A percentile compares a stretch with the other conserved stretches of the same genome.
These are phyloP conservation scores for Acrossocheilus wenchowensis DNA, from an alignment of 2,797 vertebrate species.

Conservation along the genomic window DNA sequence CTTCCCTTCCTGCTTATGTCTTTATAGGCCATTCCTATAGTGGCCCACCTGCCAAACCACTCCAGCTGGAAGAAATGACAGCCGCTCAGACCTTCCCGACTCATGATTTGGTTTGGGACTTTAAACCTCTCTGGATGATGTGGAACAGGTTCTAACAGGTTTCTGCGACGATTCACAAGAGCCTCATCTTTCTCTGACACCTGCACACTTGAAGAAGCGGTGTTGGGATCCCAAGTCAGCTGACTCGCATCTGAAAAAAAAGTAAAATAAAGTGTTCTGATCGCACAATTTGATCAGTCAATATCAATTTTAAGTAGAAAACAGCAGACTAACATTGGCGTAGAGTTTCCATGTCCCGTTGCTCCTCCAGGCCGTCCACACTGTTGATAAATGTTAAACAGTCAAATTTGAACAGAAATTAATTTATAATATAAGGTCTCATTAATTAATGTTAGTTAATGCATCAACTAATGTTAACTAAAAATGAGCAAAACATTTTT, in stretches of 20 bases:
- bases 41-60: slow-evolving; percentile 28
- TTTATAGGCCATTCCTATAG: slow-evolving; percentile 35
- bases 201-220: background rate
- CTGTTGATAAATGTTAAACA: background rate
- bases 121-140: background rate
- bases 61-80: slow-evolving; percentile 34
- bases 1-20: slow-evolving; percentile 14
- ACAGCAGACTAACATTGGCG: slow-evolving; percentile 14
- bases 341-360: background rate
- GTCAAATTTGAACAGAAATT: background rate
- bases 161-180: accelerated
- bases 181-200: background rate
- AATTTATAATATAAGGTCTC: no score
- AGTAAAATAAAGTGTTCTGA: background rate
- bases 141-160: background rate
- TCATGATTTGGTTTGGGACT: background rate
- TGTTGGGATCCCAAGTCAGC: slow-evolving; percentile 29
- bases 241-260: background rate
- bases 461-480: no score
- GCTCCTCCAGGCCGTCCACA: background rate
- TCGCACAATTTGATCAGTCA: background rate
- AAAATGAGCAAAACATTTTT: no score
- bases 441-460: no score
- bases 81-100: background rate
- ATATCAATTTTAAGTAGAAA: background rate